A percentile compares a stretch with the other conserved stretches of the same genome.
These are phyloP conservation scores for Channa striata DNA, from an alignment of 2,797 vertebrate genomes.

Conservation along the genomic window DNA sequence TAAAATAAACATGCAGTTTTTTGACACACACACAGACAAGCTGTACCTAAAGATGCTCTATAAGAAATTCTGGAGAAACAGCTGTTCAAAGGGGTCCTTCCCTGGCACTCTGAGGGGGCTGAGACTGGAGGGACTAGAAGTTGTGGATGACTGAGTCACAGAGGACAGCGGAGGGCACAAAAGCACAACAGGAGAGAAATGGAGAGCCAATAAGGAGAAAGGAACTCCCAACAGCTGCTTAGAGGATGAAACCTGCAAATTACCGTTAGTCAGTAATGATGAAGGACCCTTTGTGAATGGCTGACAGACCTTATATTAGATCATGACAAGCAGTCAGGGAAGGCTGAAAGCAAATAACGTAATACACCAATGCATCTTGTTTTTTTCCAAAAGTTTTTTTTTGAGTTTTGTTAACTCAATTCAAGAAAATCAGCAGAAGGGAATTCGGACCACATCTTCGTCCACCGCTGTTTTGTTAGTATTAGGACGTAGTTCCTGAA, in stretches of 20 bases:
- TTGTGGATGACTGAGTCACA: slow-evolving; percentile 91
- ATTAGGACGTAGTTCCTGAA: no score
- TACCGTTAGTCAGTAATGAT: no score
- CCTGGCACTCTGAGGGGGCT: slow-evolving; percentile 92
- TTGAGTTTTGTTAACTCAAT: no score
- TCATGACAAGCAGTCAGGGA: neutral
- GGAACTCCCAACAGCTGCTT: neutral
- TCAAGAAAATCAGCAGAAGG: no score
- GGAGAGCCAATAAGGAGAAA: slow-evolving; percentile 10
- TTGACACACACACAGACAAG: slow-evolving; percentile 37
- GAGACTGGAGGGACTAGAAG: slow-evolving; percentile 93
- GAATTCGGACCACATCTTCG: no score
- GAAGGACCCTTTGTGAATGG: no score
- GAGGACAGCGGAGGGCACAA: slow-evolving; percentile 40
- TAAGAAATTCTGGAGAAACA: slow-evolving; percentile 96
- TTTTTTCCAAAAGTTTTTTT: no score
- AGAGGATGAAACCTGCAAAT: no score
- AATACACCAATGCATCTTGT: no score
- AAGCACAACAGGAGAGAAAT: no score
- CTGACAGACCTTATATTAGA: neutral
- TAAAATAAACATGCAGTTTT: slow-evolving; percentile 42
- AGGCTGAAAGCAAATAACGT: neutral
- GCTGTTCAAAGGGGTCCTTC: slow-evolving; percentile 93
- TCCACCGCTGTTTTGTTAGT: no score
- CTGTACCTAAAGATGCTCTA: slow-evolving; percentile 92